phyloP scores from a whole-genome alignment of 1,140 invertebrate species.

The Aphaenogaster ashmeadi region DNA sequence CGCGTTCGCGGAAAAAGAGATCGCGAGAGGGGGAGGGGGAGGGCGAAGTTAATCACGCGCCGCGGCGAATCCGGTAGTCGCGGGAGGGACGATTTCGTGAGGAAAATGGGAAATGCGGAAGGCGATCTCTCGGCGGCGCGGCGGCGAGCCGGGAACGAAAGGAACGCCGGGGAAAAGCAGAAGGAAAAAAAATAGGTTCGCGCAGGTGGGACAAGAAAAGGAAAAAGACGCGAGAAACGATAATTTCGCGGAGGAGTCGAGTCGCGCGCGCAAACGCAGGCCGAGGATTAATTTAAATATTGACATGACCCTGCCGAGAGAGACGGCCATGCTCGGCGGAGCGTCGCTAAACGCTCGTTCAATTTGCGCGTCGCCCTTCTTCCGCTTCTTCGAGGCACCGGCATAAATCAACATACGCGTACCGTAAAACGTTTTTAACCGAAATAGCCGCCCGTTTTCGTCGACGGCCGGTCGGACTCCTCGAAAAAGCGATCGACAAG shows the following conservation, averaged over 20 bases:
- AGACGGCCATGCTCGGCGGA: slow-evolving; percentile 71
- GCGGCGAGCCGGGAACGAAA: neutral
- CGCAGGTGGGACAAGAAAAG: neutral
- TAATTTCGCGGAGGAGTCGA: slow-evolving; percentile 56
- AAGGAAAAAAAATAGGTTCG: neutral
- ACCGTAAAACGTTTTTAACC: slow-evolving; percentile 66
- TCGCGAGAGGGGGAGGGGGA: neutral
- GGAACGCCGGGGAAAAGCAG: neutral
- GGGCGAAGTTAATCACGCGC: slow-evolving; percentile 54
- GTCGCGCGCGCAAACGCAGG: slow-evolving; percentile 11
- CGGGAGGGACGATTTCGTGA: slow-evolving; percentile 16
- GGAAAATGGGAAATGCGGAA: slow-evolving; percentile 47
- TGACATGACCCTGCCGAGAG: slow-evolving; percentile 74
- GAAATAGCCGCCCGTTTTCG: slow-evolving; percentile 39
- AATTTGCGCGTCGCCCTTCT: slow-evolving; percentile 73
- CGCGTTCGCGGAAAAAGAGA: slow-evolving; percentile 19
- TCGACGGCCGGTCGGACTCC: slow-evolving; percentile 11
- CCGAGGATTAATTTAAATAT: slow-evolving; percentile 77
- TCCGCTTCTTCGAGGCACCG: slow-evolving; percentile 65
- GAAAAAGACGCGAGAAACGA: slow-evolving; percentile 47
- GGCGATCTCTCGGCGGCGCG: slow-evolving; percentile 13
- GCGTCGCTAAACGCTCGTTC: slow-evolving; percentile 76
- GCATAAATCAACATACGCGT: slow-evolving; percentile 68
- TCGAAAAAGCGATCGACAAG: slow-evolving; percentile 19
- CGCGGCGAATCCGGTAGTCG: slow-evolving; percentile 23